A percentile compares a stretch with the other conserved stretches of the same genome.
Conservation (phyloP, 2,888 invertebrate genomes). For the Lasioglossum figueresi region DNA sequence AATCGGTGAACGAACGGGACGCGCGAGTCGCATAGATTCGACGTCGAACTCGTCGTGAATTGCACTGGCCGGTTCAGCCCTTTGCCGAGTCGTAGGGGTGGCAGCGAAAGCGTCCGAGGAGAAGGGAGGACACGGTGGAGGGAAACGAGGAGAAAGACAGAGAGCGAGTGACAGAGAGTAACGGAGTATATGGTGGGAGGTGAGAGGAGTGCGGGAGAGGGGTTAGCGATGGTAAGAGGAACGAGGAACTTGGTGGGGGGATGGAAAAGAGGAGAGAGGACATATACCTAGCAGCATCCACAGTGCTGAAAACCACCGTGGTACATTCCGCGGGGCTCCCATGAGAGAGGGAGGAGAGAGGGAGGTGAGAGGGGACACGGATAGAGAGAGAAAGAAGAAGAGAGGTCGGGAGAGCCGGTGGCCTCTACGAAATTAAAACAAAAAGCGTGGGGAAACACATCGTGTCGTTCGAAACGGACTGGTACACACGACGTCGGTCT, state of each 20-base stretch:
- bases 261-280: slow-evolving; percentile 54
- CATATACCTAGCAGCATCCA: slow-evolving; percentile 66
- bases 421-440: slow-evolving; percentile 72
- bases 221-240: slow-evolving; percentile 59
- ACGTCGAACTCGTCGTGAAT: slow-evolving; percentile 77
- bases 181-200: not conserved
- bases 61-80: slow-evolving; percentile 81
- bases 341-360: slow-evolving; percentile 32
- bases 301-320: slow-evolving; percentile 76
- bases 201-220: slow-evolving; percentile 30
- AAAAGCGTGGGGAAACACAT: slow-evolving; percentile 67
- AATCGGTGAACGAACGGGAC: slow-evolving; percentile 35
- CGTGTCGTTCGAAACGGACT: slow-evolving; percentile 65
- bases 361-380: not conserved
- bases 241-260: slow-evolving; percentile 53
- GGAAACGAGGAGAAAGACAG: slow-evolving; percentile 9
- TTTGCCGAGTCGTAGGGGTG: slow-evolving; percentile 72
- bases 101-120: slow-evolving; percentile 56
- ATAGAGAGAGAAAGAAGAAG: slow-evolving; percentile 8
- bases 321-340: slow-evolving; percentile 72
- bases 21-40: slow-evolving; percentile 65
- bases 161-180: slow-evolving; percentile 36
- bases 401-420: slow-evolving; percentile 44
- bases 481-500: slow-evolving; percentile 54
- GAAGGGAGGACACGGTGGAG: slow-evolving; percentile 63